Evolutionary conservation across 2,797 vertebrate genomes (phyloP).

Genomic region (Pseudochirops corinnae): DNA sequence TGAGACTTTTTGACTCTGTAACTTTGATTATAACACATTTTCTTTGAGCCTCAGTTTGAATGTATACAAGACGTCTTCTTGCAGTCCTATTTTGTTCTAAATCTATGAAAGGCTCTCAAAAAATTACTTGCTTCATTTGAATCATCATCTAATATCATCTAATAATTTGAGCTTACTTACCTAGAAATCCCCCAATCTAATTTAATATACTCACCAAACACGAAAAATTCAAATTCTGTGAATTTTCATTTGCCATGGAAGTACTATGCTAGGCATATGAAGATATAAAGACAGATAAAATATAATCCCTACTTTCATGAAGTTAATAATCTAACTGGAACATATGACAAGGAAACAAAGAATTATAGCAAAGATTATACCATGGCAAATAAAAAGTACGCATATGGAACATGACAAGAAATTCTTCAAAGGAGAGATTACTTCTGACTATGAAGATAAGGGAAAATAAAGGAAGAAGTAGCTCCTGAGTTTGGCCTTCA

Average conservation of each 20-base stretch:
- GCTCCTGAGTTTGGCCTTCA: neutral
- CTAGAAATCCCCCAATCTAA: neutral
- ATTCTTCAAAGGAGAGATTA: neutral
- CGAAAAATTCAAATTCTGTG: neutral
- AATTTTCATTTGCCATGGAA: neutral
- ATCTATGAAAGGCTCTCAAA: neutral
- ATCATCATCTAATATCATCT: neutral
- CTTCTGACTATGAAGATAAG: neutral
- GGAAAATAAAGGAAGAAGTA: neutral
- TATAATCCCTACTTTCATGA: neutral
- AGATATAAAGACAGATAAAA: slow-evolving; percentile 20
- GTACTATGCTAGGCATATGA: neutral
- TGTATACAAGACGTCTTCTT: neutral
- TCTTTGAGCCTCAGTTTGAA: neutral
- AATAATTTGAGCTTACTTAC: neutral
- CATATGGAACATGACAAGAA: neutral
- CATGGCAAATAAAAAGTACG: neutral
- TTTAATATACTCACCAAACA: neutral
- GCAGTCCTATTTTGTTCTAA: neutral
- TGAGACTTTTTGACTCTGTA: too few species aligned
- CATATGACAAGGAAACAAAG: neutral
- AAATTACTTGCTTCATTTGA: neutral
- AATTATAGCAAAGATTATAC: slow-evolving; percentile 4
- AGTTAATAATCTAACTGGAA: slow-evolving; percentile 9
- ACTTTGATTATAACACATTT: neutral